Percentiles rank a stretch among this genome's conserved stretches.
Evolutionary conservation across 2,888 invertebrate genomes (phyloP).

Genomic region (Neoascia interrupta): DNA sequence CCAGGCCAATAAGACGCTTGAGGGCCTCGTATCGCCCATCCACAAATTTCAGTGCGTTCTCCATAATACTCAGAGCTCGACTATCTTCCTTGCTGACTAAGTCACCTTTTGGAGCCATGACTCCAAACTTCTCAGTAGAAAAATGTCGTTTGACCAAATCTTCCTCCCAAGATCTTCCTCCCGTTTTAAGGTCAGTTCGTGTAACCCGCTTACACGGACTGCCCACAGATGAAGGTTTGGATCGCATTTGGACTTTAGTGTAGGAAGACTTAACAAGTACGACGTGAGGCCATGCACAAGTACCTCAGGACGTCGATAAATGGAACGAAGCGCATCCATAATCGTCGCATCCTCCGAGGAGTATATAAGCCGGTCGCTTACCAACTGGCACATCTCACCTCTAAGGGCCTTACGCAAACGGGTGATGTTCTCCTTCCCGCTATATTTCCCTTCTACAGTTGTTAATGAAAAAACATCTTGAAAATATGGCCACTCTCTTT

Average conservation of each 20-base stretch:
- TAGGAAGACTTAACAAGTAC: neutral
- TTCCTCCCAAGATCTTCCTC: too few species aligned
- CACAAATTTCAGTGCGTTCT: too few species aligned
- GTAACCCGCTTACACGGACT: too few species aligned
- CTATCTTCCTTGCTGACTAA: too few species aligned
- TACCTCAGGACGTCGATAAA: too few species aligned
- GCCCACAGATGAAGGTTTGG: neutral
- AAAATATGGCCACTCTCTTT: constrained; percentile 11
- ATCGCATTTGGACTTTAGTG: neutral
- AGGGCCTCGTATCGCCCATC: too few species aligned
- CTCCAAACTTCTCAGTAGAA: too few species aligned
- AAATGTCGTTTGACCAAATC: too few species aligned
- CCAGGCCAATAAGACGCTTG: too few species aligned
- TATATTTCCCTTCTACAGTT: neutral
- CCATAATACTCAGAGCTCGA: too few species aligned
- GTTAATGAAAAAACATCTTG: neutral
- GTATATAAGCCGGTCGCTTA: neutral
- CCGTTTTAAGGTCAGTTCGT: too few species aligned
- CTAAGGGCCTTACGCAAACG: neutral
- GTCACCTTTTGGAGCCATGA: too few species aligned
- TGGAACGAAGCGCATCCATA: neutral
- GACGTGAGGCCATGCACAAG: neutral
- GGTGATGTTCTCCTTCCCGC: neutral
- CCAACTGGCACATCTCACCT: neutral
- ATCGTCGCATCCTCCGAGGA: neutral